Conservation (phyloP, 30 jellyfish, hydroid and myxozoan genomes). For the Sanderia malayensis region DNA sequence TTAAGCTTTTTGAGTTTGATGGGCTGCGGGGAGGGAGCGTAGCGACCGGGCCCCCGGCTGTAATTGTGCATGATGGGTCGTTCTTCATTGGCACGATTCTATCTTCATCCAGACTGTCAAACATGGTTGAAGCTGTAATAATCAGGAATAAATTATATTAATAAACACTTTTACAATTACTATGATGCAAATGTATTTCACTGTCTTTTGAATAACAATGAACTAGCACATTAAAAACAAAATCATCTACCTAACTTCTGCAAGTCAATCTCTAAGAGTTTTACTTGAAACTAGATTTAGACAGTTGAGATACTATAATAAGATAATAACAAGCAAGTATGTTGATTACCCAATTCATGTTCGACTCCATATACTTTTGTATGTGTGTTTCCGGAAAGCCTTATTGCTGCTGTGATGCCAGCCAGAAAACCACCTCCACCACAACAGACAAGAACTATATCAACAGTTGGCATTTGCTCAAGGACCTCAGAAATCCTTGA, state of each 20-base stretch:
- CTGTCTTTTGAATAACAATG: too few species aligned
- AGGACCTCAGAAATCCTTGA: constrained; percentile 73
- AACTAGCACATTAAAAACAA: too few species aligned
- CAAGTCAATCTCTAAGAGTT: too few species aligned
- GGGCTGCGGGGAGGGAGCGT: too few species aligned
- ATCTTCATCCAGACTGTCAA: constrained; percentile 59
- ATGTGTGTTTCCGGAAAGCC: constrained; percentile 49
- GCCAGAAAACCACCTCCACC: constrained; percentile 98
- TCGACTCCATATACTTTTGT: constrained; percentile 91
- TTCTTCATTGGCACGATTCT: constrained; percentile 21
- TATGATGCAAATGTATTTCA: not conserved
- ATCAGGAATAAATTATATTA: too few species aligned
- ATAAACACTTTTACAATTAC: not conserved
- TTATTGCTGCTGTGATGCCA: constrained; percentile 77
- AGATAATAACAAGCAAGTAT: too few species aligned
- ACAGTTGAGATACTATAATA: not conserved
- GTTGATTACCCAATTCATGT: constrained; percentile 65
- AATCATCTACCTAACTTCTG: too few species aligned
- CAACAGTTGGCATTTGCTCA: constrained; percentile 54
- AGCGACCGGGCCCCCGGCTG: too few species aligned
- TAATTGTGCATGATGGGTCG: constrained; percentile 44
- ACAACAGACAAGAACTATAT: constrained; percentile 85
- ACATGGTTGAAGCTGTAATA: constrained; percentile 81
- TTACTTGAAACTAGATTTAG: not conserved
- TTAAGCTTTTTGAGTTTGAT: too few species aligned